Evolutionary conservation across 2,113 vertebrate species (phyloP).

Genomic region (Pituophis catenifer): DNA sequence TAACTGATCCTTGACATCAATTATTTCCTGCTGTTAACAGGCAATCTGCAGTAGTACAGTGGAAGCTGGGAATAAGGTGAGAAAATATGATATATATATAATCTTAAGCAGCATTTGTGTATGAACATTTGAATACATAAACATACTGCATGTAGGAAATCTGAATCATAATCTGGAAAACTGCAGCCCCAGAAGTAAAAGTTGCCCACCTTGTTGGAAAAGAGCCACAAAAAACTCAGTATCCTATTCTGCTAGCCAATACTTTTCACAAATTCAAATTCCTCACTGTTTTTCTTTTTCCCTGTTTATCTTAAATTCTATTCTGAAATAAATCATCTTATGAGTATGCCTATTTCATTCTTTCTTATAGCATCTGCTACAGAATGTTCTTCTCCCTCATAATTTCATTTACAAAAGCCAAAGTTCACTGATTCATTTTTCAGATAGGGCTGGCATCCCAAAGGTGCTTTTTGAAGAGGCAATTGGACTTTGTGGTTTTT

Average conservation of each 20-base stretch:
- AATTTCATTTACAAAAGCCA: conserved; percentile 3
- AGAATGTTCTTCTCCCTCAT: not conserved
- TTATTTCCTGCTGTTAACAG: not conserved
- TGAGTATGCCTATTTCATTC: too few species aligned
- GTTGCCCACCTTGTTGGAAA: not conserved
- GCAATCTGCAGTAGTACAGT: not conserved
- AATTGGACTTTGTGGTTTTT: too few species aligned
- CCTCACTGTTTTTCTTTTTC: not conserved
- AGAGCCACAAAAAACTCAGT: too few species aligned
- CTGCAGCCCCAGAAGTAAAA: not conserved
- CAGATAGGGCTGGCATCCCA: not conserved
- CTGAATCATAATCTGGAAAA: not conserved
- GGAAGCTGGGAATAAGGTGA: not conserved
- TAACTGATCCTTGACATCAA: not conserved
- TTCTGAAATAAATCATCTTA: not conserved
- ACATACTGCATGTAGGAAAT: not conserved
- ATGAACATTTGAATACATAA: not conserved
- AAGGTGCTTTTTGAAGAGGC: too few species aligned
- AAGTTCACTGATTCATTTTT: not conserved
- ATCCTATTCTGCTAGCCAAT: not conserved
- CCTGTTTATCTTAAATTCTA: not conserved
- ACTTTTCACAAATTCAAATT: not conserved
- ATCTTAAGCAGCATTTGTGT: not conserved
- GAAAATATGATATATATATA: not conserved
- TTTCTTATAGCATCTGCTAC: not conserved